Conservation (phyloP, 2,113 vertebrate species). For the Cervus canadensis region DNA sequence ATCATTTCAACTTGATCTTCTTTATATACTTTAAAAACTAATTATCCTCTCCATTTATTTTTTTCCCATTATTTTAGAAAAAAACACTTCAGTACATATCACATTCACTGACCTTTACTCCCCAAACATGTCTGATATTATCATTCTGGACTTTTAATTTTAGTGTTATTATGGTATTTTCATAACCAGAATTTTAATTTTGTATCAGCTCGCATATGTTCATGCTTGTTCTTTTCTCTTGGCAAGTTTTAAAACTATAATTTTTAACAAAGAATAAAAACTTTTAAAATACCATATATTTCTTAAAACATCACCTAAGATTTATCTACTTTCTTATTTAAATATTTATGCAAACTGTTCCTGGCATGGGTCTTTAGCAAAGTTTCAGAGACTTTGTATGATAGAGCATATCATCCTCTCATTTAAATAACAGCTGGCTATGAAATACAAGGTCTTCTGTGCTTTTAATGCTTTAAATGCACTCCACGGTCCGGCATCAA, state of each 20-base stretch:
- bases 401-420: neutral
- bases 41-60: neutral
- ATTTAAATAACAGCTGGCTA: neutral
- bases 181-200: neutral
- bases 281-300: neutral
- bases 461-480: neutral
- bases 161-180: neutral
- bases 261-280: neutral
- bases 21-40: neutral
- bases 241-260: neutral
- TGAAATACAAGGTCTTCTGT: neutral
- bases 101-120: neutral
- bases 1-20: neutral
- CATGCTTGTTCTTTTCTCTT: neutral
- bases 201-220: neutral
- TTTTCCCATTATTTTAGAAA: neutral
- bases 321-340: neutral
- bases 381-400: neutral
- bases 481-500: neutral
- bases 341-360: neutral
- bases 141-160: neutral
- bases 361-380: neutral
- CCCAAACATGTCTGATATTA: neutral
- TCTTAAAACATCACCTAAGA: neutral
- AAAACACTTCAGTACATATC: neutral